phyloP scores from a whole-genome alignment of 2,797 vertebrate genomes.

The Etheostoma perlongum region DNA sequence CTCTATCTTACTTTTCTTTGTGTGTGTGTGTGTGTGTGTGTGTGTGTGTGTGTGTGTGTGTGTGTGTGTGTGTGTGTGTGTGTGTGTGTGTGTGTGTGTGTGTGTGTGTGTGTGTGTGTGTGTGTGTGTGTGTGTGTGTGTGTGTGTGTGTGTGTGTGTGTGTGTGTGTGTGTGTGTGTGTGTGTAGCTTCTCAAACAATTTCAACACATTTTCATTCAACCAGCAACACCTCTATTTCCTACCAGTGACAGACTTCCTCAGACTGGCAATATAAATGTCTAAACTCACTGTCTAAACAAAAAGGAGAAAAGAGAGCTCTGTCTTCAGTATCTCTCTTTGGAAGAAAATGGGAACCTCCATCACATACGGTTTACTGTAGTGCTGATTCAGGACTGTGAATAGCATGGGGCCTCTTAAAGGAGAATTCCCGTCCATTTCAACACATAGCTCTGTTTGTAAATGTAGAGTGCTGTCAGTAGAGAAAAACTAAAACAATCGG shows the following conservation, averaged over 20 bases:
- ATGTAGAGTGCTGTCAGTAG: too few species aligned
- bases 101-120: not conserved
- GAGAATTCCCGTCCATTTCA: too few species aligned
- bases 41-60: not conserved
- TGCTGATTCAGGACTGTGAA: constrained; percentile 5
- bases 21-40: constrained; percentile 1
- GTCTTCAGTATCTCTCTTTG: not conserved
- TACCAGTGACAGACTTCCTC: constrained; percentile 65
- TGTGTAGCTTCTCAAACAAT: not conserved
- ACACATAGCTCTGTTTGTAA: too few species aligned
- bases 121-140: not conserved
- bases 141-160: constrained; percentile 4
- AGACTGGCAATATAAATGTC: constrained; percentile 68
- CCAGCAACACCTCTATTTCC: constrained; percentile 56
- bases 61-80: constrained; percentile 9
- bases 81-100: constrained; percentile 3
- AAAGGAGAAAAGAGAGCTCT: constrained; percentile 7
- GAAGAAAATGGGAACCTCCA: constrained; percentile 9
- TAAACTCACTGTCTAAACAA: constrained; percentile 50
- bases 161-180: constrained; percentile 9
- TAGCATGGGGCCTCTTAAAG: not conserved
- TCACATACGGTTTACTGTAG: not conserved
- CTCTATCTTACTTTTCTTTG: not conserved
- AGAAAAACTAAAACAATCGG: too few species aligned
- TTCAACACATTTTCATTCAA: constrained; percentile 49